Evolutionary conservation across 2,113 vertebrate genomes (phyloP), one percentile per base, ranked within the genome.

Genomic region (Rhinolophus ferrumequinum): DNA sequence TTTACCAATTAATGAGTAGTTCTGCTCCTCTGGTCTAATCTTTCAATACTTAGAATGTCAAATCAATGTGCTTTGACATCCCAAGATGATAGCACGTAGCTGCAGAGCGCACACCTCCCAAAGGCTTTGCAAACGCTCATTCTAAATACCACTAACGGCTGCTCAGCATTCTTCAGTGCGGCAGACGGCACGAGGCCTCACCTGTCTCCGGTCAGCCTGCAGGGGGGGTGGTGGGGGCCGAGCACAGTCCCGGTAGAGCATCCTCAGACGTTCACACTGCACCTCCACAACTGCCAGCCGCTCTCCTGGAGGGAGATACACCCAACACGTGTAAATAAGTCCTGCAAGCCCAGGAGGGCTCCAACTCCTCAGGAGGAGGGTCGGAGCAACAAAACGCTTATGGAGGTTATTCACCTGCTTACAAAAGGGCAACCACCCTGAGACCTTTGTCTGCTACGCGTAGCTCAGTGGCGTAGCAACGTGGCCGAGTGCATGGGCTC

Each of bases 201-300:
- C 99, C 99, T 99, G 99, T 76, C 99, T 99, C 82, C 99, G 98
- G 98, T 99, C 99, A 3, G 99, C 99, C 95, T 99, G 99, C 18
- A 99, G 99, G 0, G 99, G 99, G 4, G 99, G 99, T 8, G 99
- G 99, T 0, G 99, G 99, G 9, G 99, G 99, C 22, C 99, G 99
- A 82, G 99, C 99, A 35, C 99, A 99, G 97, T 99, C 99, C 2
- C 99, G 99, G 97, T 99, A 99, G 79, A 99, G 97, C 99, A 99
- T 99, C 96, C 99, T 98, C 41, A 99, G 98, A 96, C 99, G 99
- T 93, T 99, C 99, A 94, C 99, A 99, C 90, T 99, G 99, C 93
- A 99, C 99, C 98, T 99, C 99, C 24, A 99, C 99, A 77, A 99
- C 99, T 5, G 99, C 98, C 2, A 99, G 99, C 26, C 99, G 99